These are phyloP conservation scores for Erynnis tages DNA, from an alignment of 2,888 invertebrate genomes.

Conservation along the genomic window DNA sequence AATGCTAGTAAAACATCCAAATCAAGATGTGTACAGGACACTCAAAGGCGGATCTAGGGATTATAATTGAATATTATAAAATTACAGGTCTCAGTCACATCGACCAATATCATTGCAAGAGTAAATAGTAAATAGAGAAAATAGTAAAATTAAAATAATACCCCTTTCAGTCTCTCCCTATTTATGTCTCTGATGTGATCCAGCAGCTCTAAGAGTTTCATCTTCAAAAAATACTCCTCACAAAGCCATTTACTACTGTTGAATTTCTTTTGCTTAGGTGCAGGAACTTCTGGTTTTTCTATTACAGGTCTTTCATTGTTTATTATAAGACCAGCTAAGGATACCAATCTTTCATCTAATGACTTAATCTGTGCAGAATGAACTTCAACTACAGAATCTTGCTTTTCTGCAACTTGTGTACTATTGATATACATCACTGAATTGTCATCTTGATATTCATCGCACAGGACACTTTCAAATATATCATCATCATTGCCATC, in stretches of 20 bases:
- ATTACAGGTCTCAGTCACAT: too few species aligned
- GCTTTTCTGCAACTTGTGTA: slow-evolving; percentile 25
- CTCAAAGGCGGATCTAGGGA: too few species aligned
- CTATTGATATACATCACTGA: slow-evolving; percentile 36
- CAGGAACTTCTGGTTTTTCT: slow-evolving; percentile 36
- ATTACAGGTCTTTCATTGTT: slow-evolving; percentile 37
- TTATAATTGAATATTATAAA: too few species aligned
- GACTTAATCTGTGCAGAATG: slow-evolving; percentile 57
- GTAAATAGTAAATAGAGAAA: too few species aligned
- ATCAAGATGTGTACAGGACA: too few species aligned
- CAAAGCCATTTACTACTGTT: slow-evolving; percentile 67
- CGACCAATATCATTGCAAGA: too few species aligned
- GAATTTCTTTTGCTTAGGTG: slow-evolving; percentile 39
- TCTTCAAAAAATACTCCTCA: slow-evolving; percentile 70
- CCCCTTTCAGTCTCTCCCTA: slow-evolving; percentile 49
- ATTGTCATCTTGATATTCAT: slow-evolving; percentile 43
- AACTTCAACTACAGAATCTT: slow-evolving; percentile 46
- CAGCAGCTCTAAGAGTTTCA: slow-evolving; percentile 59
- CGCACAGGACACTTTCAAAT: slow-evolving; percentile 58
- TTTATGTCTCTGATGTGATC: slow-evolving; percentile 67
- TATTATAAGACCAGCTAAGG: slow-evolving; percentile 53
- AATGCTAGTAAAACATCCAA: too few species aligned
- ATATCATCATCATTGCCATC: slow-evolving; percentile 68
- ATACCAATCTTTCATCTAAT: slow-evolving; percentile 61
- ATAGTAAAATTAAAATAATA: not conserved